Conservation (phyloP, 30 jellyfish, hydroid and myxozoan species). For the Cassiopea xamachana region DNA sequence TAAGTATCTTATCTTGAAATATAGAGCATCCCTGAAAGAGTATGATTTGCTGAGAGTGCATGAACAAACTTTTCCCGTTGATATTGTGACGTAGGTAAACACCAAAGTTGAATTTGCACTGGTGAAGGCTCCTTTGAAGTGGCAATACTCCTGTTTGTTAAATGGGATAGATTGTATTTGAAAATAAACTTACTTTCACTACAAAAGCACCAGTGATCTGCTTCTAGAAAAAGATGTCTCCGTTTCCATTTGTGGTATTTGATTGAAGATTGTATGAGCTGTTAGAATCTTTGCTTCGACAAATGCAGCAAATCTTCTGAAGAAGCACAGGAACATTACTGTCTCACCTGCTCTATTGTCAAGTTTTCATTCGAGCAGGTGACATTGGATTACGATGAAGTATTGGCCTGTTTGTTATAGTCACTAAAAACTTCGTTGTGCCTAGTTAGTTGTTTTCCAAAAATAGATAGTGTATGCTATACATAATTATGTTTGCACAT, state of each 20-base stretch:
- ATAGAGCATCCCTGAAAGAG: no score
- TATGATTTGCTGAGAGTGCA: no score
- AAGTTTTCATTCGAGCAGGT: slow-evolving; percentile 5
- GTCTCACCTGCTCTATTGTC: slow-evolving; percentile 15
- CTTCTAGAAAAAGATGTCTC: not conserved
- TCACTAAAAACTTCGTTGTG: not conserved
- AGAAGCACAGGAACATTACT: slow-evolving; percentile 8
- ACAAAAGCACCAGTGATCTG: not conserved
- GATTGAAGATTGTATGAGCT: not conserved
- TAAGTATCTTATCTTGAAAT: no score
- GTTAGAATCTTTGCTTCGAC: not conserved
- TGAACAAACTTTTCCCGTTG: no score
- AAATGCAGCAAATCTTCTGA: not conserved
- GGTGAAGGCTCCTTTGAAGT: no score
- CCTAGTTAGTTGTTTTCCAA: no score
- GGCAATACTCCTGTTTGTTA: no score
- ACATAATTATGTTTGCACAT: no score
- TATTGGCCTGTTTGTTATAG: not conserved
- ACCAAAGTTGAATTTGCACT: no score
- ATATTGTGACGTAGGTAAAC: no score
- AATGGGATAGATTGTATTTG: not conserved
- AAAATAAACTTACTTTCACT: not conserved
- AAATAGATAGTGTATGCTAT: no score
- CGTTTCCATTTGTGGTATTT: not conserved
- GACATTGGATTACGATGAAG: not conserved